Base-by-base conservation (phyloP, 1,140 invertebrate species). In the Heliconius nattereri region DNA sequence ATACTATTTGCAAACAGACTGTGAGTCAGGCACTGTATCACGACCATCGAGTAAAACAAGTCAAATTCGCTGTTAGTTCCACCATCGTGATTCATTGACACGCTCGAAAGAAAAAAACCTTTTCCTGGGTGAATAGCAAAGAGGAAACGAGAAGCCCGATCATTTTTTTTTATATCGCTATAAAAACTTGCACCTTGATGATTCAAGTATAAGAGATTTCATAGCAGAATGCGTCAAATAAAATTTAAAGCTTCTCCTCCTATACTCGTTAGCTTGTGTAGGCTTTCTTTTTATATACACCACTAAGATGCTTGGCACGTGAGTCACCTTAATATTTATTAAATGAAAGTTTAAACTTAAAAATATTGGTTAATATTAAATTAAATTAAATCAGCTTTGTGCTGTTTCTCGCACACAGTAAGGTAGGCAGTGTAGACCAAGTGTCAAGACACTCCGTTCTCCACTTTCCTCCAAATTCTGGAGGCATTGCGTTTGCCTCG, bases 41-140 rank as follows among this genome's bases (percentile, higher is more conserved):
- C 83, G 76, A 77, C 70, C 78, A n/a, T 76, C 73, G 79, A 87
- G 76, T 83, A 84, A 87, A 91, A 89, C 89, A 86, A 89, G 87
- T 89, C 75, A 82, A 86, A 89, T 87, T 87, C 89, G 89, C 87
- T 88, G 86, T 90, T 88, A 86, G 85, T 82, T 87, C 83, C 79
- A 84, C 71, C 82, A 75, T 81, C 85, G 81, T 81, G 85, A 86
- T 77, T 85, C 84, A 85, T 73, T 82, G 79, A 75, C 78, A 73
- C 71, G 80, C 72, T 70, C 49, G 75, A 71, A 71, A 76, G 57
- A 70, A 80, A 80, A 80, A 81, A 72, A 74, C 66, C 73, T 82
- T 76, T 83, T 84, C 81, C 82, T 80, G 75, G 49, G 66, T 49
- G 73, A 71, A 79, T 75, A 77, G 75, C 71, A 52, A 80, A 70